phyloP scores from a whole-genome alignment of 2,888 invertebrate genomes.

The Vanessa cardui region DNA sequence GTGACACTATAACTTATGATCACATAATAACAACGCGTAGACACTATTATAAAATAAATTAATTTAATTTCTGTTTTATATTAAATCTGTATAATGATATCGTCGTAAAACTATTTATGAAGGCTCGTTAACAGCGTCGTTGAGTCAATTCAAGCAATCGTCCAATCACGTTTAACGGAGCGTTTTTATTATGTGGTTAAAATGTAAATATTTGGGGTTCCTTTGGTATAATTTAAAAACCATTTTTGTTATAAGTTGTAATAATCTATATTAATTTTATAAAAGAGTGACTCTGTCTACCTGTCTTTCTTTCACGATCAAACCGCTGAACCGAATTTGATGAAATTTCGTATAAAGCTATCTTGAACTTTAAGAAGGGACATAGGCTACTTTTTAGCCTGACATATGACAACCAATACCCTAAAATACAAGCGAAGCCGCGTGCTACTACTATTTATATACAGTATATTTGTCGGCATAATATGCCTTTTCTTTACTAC shows the following conservation, averaged over 20 bases:
- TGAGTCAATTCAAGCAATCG: not conserved
- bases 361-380: no score
- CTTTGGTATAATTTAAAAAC: not conserved
- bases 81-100: not conserved
- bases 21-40: not conserved
- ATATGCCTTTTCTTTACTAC: no score
- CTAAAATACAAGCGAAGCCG: no score
- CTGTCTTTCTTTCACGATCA: no score
- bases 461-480: no score
- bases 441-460: no score
- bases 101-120: not conserved
- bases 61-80: not conserved
- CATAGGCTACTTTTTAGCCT: no score
- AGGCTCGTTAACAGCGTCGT: not conserved
- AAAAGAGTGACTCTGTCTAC: no score
- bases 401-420: no score
- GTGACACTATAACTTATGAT: no score
- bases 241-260: not conserved
- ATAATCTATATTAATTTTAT: not conserved
- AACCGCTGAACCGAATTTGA: no score
- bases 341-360: no score
- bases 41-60: not conserved
- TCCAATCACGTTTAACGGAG: not conserved
- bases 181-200: constrained; percentile 5
- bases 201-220: constrained; percentile 5